phyloP scores from a whole-genome alignment of 1,140 invertebrate species.

The Drosophila sechellia region DNA sequence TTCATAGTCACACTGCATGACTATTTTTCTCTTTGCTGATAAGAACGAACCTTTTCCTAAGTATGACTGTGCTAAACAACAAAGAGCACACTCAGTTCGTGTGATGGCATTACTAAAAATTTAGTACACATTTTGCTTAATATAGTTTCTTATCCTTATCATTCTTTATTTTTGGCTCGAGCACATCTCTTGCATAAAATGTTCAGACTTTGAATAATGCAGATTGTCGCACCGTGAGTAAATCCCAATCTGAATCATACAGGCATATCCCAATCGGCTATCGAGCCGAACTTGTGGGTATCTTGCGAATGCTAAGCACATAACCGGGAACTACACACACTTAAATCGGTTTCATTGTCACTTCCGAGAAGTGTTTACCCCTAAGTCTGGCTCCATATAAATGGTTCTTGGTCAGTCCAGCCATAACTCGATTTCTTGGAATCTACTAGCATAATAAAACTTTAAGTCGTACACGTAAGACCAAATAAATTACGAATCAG shows the following conservation, averaged over 20 bases:
- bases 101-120: slow-evolving; percentile 1
- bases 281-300: slow-evolving; percentile 25
- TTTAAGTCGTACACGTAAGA: slow-evolving; percentile 40
- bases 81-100: slow-evolving; percentile 10
- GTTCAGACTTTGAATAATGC: no score
- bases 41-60: slow-evolving; percentile 1
- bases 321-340: slow-evolving; percentile 65
- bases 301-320: slow-evolving; percentile 60
- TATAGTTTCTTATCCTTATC: not conserved
- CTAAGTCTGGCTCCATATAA: slow-evolving; percentile 25
- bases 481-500: slow-evolving; percentile 53
- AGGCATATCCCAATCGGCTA: slow-evolving; percentile 6
- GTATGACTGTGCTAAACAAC: slow-evolving; percentile 13
- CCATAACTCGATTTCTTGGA: slow-evolving; percentile 54
- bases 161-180: not conserved
- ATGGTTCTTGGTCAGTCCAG: slow-evolving; percentile 41
- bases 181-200: not conserved
- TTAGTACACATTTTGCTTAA: no score
- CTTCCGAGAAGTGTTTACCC: slow-evolving; percentile 70
- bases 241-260: slow-evolving; percentile 33
- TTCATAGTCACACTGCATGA: slow-evolving; percentile 10
- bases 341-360: slow-evolving; percentile 58
- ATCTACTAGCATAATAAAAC: slow-evolving; percentile 30
- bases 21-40: slow-evolving; percentile 21
- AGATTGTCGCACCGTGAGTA: not conserved